Evolutionary conservation across 1,140 invertebrate genomes (phyloP).

Genomic region (Ceratitis capitata): DNA sequence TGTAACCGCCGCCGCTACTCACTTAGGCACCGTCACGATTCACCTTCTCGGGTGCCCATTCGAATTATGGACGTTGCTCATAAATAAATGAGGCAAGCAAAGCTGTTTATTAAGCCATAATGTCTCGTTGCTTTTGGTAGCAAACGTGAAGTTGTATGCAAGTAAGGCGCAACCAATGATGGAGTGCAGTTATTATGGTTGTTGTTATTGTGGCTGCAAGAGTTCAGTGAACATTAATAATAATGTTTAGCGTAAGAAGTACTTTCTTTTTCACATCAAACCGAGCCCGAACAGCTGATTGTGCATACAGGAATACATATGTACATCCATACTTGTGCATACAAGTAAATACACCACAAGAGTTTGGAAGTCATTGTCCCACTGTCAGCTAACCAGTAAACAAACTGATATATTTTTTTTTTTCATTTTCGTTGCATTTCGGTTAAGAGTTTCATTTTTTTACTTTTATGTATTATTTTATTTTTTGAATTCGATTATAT

Average conservation of each 20-base stretch:
- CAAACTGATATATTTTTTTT: not conserved
- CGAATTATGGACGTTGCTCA: not conserved
- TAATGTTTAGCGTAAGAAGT: not conserved
- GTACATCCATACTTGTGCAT: not conserved
- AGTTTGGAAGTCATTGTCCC: not conserved
- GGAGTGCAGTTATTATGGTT: not conserved
- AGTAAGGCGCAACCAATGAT: not conserved
- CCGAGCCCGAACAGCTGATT: not conserved
- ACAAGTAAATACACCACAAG: not conserved
- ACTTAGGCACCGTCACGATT: not conserved
- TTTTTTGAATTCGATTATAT: not conserved
- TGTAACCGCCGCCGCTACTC: not conserved
- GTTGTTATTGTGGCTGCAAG: not conserved
- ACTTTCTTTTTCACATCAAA: constrained; percentile 23
- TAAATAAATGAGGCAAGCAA: constrained; percentile 3
- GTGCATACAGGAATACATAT: not conserved
- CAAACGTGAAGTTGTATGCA: not conserved
- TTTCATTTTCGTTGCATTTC: not conserved
- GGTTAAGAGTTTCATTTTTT: not conserved
- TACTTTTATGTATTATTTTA: not conserved
- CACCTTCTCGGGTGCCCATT: not conserved
- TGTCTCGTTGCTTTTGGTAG: not conserved
- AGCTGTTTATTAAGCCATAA: constrained; percentile 4
- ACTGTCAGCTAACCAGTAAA: not conserved
- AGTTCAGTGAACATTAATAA: not conserved